phyloP scores from a whole-genome alignment of 2,113 vertebrate genomes.

The Lepidothrix coronata region DNA sequence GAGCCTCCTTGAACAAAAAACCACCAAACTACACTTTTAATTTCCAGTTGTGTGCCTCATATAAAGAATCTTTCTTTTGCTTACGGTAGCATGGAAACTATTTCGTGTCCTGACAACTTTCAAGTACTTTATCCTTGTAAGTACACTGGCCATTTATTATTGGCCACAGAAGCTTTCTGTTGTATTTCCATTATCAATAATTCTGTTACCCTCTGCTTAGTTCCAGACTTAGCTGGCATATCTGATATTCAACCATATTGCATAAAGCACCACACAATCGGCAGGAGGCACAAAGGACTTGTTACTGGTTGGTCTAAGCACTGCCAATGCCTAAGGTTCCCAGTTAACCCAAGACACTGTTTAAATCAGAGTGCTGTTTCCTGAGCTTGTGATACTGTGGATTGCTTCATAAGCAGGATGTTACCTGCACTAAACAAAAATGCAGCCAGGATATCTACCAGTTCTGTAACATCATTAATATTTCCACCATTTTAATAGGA shows the following conservation, averaged over 20 bases:
- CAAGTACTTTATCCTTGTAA: not conserved
- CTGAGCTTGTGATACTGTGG: not conserved
- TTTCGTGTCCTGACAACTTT: not conserved
- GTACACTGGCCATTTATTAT: not conserved
- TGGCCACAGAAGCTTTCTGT: not conserved
- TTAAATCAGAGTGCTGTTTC: not conserved
- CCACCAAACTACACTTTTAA: not conserved
- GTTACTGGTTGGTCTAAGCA: not conserved
- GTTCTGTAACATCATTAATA: not conserved
- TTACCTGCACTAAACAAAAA: not conserved
- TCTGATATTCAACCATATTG: not conserved
- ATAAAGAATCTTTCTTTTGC: not conserved
- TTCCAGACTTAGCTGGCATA: not conserved
- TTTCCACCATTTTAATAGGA: not conserved
- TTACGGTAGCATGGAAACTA: not conserved
- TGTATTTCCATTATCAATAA: not conserved
- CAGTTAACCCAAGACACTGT: not conserved
- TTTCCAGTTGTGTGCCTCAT: not conserved
- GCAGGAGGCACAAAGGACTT: not conserved
- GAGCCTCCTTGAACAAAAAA: not conserved
- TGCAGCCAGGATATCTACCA: not conserved
- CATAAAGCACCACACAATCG: not conserved
- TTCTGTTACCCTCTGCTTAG: not conserved
- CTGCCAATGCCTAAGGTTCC: not conserved
- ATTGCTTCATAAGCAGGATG: fast-evolving